phyloP scores from a whole-genome alignment of 2,797 vertebrate genomes.

The Spinus pinus region DNA sequence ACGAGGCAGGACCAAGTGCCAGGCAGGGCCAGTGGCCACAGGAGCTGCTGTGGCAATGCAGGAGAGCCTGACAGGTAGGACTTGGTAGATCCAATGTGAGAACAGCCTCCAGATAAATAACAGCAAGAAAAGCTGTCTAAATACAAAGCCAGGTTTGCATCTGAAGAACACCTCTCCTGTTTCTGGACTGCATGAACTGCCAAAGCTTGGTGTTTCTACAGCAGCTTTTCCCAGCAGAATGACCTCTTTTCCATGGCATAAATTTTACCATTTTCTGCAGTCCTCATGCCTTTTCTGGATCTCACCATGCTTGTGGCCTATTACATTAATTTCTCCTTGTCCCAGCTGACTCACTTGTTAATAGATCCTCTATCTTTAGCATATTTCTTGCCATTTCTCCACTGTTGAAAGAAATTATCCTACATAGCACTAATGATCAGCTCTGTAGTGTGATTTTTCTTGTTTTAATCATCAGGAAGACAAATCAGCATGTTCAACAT shows the following conservation, averaged over 20 bases:
- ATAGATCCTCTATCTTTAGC: slow-evolving; percentile 42
- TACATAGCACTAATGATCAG: slow-evolving; percentile 18
- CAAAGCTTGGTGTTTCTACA: neutral
- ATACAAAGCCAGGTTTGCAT: neutral
- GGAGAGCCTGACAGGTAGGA: neutral
- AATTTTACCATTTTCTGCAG: slow-evolving; percentile 49
- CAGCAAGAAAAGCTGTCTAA: neutral
- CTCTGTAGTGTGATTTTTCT: slow-evolving; percentile 15
- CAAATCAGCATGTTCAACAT: neutral
- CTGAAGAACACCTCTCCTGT: neutral
- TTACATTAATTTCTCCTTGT: slow-evolving; percentile 44
- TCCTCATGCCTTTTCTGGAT: slow-evolving; percentile 27
- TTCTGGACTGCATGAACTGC: slow-evolving; percentile 8
- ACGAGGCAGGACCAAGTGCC: fast-evolving
- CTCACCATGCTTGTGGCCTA: neutral
- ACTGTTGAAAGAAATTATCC: slow-evolving; percentile 1
- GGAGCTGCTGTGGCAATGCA: neutral
- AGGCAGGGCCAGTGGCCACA: neutral
- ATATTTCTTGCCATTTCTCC: slow-evolving; percentile 44
- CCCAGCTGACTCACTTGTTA: slow-evolving; percentile 41
- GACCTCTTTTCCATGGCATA: slow-evolving; percentile 16
- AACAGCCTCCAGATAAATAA: neutral
- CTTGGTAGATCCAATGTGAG: neutral
- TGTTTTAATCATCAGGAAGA: neutral
- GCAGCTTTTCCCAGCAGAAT: slow-evolving; percentile 36